Evolutionary conservation across 2,113 vertebrate species (phyloP).

Genomic region (Lipotes vexillifer): DNA sequence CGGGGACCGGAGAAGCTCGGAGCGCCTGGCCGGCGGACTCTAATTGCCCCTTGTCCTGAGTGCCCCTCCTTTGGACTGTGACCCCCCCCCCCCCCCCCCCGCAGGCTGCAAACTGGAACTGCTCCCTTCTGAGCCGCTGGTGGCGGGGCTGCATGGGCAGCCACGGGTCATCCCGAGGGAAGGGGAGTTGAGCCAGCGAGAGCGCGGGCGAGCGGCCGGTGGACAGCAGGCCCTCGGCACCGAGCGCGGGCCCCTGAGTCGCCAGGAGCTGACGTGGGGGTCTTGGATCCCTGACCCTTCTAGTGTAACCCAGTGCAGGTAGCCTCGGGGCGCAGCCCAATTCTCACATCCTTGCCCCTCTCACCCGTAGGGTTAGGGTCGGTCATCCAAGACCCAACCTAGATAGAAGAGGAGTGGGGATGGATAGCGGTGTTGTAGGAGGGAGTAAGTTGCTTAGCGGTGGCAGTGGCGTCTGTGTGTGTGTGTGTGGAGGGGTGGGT

Average conservation of each 20-base stretch:
- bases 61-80: not conserved
- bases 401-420: not conserved
- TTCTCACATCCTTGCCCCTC: not conserved
- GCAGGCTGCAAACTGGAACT: too few relatives aligned
- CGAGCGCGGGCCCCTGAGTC: not conserved
- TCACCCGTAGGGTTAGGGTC: not conserved
- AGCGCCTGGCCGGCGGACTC: not conserved
- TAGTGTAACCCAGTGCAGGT: not conserved
- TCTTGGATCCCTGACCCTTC: not conserved
- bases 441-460: constrained; percentile 16
- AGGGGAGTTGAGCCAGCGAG: not conserved
- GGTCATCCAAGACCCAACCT: not conserved
- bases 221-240: not conserved
- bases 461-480: not conserved
- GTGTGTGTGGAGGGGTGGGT: not conserved
- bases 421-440: not conserved
- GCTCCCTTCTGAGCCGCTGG: not conserved
- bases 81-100: not conserved
- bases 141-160: not conserved
- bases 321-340: not conserved
- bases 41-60: not conserved
- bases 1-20: not conserved
- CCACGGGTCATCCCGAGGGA: not conserved
- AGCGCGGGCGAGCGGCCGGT: rapidly evolving
- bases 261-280: not conserved